phyloP scores from a whole-genome alignment of 2,888 invertebrate species.

The Pimpla rufipes region DNA sequence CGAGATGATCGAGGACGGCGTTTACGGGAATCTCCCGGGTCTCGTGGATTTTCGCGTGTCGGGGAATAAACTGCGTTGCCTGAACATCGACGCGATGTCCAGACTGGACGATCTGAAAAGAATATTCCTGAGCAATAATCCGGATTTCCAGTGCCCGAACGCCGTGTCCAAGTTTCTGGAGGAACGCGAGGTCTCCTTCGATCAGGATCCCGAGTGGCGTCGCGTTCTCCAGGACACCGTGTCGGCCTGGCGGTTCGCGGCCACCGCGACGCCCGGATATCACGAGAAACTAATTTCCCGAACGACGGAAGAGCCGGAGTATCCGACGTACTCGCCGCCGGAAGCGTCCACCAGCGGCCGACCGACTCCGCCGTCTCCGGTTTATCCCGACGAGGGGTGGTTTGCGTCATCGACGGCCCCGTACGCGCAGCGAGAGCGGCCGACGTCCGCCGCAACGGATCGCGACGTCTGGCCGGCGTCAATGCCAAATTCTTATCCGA shows the following conservation, averaged over 20 bases:
- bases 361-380: conserved; percentile 13
- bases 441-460: conserved; percentile 27
- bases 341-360: conserved; percentile 41
- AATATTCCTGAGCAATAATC: conserved; percentile 80
- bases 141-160: conserved; percentile 80
- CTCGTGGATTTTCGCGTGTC: conserved; percentile 81
- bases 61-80: conserved; percentile 80
- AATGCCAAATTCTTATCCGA: conserved; percentile 40
- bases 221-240: conserved; percentile 71
- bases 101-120: conserved; percentile 74
- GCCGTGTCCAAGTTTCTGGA: conserved; percentile 76
- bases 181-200: conserved; percentile 74
- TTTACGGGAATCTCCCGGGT: conserved; percentile 76
- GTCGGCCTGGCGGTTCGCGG: conserved; percentile 20
- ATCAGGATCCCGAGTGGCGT: conserved; percentile 78
- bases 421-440: conserved; percentile 43
- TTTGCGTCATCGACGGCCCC: conserved; percentile 54
- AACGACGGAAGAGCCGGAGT: conserved; percentile 61
- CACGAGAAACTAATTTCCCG: conserved; percentile 58
- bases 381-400: conserved; percentile 32
- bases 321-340: conserved; percentile 36
- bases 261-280: conserved; percentile 39
- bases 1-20: conserved; percentile 77
- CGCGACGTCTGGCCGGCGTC: conserved; percentile 19
- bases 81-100: conserved; percentile 77